These are phyloP conservation scores for Bhutanitis thaidina DNA, from an alignment of 2,888 invertebrate genomes.

Conservation along the genomic window DNA sequence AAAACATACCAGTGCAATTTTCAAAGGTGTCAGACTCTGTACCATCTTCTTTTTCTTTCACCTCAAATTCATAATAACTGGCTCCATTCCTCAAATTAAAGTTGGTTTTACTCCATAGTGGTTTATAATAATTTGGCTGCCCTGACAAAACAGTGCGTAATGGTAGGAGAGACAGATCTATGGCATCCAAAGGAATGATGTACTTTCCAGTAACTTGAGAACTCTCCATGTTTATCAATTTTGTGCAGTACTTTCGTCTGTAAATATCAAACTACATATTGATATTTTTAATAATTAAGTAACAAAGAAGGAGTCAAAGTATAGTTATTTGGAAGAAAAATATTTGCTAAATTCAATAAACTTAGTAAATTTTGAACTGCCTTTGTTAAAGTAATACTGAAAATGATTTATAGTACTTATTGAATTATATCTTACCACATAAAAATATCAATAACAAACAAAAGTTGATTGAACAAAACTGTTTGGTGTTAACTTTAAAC, in stretches of 20 bases:
- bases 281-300: no score
- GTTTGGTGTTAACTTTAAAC: no score
- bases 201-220: background rate
- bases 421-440: no score
- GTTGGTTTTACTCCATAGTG: background rate
- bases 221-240: background rate
- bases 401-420: no score
- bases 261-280: background rate
- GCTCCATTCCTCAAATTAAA: background rate
- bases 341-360: no score
- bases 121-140: background rate
- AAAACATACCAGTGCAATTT: background rate
- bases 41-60: background rate
- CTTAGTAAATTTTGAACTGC: no score
- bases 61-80: background rate
- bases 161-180: background rate
- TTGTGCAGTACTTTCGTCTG: background rate
- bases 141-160: background rate
- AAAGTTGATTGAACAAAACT: no score
- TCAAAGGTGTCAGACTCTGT: background rate
- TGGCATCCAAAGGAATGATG: background rate
- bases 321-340: no score
- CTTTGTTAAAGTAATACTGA: no score
- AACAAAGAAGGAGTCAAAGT: no score
- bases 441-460: no score